Base-by-base conservation (phyloP, 2,888 invertebrate genomes). In the Parthenolecanium corni region DNA sequence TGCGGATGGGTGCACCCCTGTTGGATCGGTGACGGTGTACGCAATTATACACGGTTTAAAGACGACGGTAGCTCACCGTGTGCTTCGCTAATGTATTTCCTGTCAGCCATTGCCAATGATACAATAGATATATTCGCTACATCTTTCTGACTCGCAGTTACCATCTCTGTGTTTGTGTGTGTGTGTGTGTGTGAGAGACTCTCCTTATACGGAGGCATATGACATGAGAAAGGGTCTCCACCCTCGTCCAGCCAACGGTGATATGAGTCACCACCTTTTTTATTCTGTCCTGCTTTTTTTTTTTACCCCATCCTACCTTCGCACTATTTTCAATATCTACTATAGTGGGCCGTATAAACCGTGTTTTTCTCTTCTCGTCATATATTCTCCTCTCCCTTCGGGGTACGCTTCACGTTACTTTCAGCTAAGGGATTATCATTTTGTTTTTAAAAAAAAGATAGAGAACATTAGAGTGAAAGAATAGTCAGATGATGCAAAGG, bases 41-140 rank as follows among this genome's bases (percentile, higher is more conserved):
- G 51, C 61, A 61, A 61, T 61, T 61, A 61, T 61, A 61, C 49
- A 61, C 61, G 61, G 61, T 57, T n/a, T 4, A 31, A n/a, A 18
- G 49, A 49, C 61, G 61, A 61, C 61, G 61, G 61, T 61, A 61
- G 40, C 23, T 61, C 51, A 61, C 61, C 61, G 61, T 61, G 61
- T 61, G 61, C 61, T 61, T 36, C 61, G 49, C 51, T 61, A 61
- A 61, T 61, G 61, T 61, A 61, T 61, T 61, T 61, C 61, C 61
- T 61, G 61, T 61, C 61, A 61, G 51, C 61, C 61, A 61, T 61
- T 51, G 61, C 51, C 61, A 51, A 61, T 61, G 61, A 61, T 61
- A 61, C 61, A 61, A 61, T 61, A 49, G 61, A 61, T 61, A 61
- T n/a, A n/a, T n/a, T n/a, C n/a, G n/a, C n/a, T n/a, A n/a, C n/a